A percentile compares a stretch with the other conserved stretches of the same genome.
phyloP scores from a whole-genome alignment of 1,140 invertebrate genomes.

The Ceratitis capitata region DNA sequence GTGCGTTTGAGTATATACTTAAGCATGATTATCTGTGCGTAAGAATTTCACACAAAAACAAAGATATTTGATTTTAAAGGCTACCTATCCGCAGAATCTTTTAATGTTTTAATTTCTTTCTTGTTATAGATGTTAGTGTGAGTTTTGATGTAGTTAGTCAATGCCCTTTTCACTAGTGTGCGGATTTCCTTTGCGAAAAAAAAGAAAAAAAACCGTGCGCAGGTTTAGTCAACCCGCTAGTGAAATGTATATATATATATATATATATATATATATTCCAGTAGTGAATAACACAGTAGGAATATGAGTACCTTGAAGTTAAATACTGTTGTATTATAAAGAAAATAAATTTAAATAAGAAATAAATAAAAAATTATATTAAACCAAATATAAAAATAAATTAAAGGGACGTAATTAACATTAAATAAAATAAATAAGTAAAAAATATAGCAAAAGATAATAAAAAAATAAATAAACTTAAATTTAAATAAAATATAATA shows the following conservation, averaged over 20 bases:
- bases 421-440: too few species aligned
- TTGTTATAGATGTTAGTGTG: neutral
- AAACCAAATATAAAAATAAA: too few species aligned
- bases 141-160: neutral
- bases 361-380: neutral
- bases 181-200: neutral
- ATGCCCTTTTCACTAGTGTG: constrained; percentile 27
- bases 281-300: too few species aligned
- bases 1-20: neutral
- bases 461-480: too few species aligned
- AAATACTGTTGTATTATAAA: neutral
- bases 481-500: too few species aligned
- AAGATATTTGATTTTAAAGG: constrained; percentile 13
- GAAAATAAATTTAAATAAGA: neutral
- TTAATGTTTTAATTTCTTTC: neutral
- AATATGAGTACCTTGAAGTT: neutral
- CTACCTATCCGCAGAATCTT: neutral
- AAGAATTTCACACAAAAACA: constrained; percentile 24
- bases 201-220: neutral
- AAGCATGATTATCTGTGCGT: constrained; percentile 15
- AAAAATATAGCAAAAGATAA: too few species aligned
- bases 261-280: too few species aligned
- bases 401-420: too few species aligned
- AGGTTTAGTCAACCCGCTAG: neutral
- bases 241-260: neutral